Base-by-base conservation (phyloP, 2,797 vertebrate species). In the Spinus pinus region DNA sequence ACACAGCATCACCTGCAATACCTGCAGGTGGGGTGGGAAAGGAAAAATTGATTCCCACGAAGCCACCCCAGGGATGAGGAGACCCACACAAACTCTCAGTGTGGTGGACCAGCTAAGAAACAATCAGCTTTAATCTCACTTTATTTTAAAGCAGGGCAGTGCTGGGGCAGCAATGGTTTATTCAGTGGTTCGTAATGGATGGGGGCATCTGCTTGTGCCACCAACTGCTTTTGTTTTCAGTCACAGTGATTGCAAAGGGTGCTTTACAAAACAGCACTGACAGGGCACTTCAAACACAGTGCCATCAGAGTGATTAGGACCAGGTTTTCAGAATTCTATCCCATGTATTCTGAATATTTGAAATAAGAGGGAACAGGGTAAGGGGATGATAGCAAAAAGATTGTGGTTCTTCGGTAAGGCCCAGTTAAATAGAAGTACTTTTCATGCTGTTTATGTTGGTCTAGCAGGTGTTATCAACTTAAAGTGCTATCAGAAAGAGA, bases 161-260 rank as follows among this genome's bases (percentile, higher is more conserved):
- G 27, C 71, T 66, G 6, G 33, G 31, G 62, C 58, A 83, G 54
- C 4, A 3, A 14, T 50, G 69, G 74, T 84, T 82, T 78, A 46
- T 58, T 65, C 80, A 42, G n/a, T 42, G 54, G 31, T 60, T 93
- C 31, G 1, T 61, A 39, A 71, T 41, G 75, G 94, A 93, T 4
- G 0, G 6, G 60, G 50, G 65, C 50, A 54, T 88, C 65, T 87
- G 53, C 86, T 41, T 64, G 73, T 25, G 54, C 91, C 69, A 61
- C 85, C 87, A 41, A 57, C 86, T 44, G 74, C 81, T 88, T 95
- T 95, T 69, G 27, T 85, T 92, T 95, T 17, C 93, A 96, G 89
- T 94, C 91, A 79, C 1, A 0, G 79, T 84, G 90, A 96, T 95
- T 96, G 94, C 82, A 74, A 53, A 67, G 56, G 69, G 65, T 56